Evolutionary conservation across 2,113 vertebrate species (phyloP).

Genomic region (Cichladusa arquata): DNA sequence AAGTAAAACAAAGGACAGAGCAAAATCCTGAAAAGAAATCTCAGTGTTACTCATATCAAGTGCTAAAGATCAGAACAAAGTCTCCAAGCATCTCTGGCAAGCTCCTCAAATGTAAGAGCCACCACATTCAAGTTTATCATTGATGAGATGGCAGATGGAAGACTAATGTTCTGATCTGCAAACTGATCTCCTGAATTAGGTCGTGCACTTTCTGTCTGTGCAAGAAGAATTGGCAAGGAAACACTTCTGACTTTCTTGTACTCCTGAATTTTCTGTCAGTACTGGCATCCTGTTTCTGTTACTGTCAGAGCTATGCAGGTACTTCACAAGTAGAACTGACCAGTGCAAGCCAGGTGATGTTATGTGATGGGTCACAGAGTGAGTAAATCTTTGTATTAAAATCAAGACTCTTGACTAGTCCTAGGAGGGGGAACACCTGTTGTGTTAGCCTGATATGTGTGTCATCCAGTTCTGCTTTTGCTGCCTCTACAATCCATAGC

Average conservation of each 20-base stretch:
- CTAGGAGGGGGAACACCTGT: not conserved
- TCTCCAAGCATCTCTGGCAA: not conserved
- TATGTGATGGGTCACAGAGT: not conserved
- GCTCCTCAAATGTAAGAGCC: not conserved
- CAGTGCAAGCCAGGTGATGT: not conserved
- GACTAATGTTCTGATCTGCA: not conserved
- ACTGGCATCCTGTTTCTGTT: not conserved
- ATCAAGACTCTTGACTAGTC: not conserved
- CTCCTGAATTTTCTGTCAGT: conserved; percentile 5
- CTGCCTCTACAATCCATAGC: not conserved
- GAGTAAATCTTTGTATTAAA: not conserved
- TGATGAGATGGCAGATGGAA: not conserved
- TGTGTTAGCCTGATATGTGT: not conserved
- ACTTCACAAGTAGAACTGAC: not conserved
- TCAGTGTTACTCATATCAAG: not conserved
- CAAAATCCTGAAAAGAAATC: not conserved
- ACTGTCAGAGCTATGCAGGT: not conserved
- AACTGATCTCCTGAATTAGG: not conserved
- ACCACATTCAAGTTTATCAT: not conserved
- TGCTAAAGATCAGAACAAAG: not conserved
- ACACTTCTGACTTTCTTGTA: not conserved
- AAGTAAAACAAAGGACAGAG: not conserved
- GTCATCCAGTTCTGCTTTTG: not conserved
- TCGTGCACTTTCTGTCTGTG: not conserved
- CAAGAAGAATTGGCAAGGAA: not conserved